Conservation (phyloP, 2,797 vertebrate species). For the Arrhamphus sclerolepis region DNA sequence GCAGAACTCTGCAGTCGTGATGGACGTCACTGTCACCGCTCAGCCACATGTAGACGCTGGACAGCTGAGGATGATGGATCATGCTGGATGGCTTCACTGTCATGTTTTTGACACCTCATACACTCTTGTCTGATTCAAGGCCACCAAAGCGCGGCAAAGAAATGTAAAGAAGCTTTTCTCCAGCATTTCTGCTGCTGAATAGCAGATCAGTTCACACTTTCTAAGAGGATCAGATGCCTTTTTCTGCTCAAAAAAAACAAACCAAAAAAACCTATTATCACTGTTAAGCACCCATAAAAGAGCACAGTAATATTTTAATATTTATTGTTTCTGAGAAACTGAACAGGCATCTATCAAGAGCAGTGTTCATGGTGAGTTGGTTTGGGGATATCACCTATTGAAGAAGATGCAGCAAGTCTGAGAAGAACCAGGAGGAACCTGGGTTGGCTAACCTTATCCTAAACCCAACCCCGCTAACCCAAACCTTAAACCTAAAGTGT, state of each 20-base stretch:
- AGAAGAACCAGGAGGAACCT: no score
- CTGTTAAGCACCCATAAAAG: conserved; percentile 24
- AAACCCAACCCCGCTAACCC: no score
- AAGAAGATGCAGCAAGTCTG: no score
- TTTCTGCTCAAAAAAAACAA: conserved; percentile 19
- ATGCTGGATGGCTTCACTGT: conserved; percentile 31
- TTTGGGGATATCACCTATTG: no score
- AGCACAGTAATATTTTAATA: conserved; percentile 13
- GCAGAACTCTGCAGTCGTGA: conserved; percentile 42
- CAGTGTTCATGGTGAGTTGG: background rate
- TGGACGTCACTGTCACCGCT: conserved; percentile 45
- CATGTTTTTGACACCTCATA: conserved; percentile 49
- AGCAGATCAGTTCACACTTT: conserved; percentile 12
- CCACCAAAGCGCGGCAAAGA: conserved; percentile 24
- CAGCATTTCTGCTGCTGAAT: conserved; percentile 21
- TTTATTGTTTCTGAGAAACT: background rate
- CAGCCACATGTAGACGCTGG: conserved; percentile 35
- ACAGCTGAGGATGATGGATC: conserved; percentile 62
- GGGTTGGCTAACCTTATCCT: no score
- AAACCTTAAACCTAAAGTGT: no score
- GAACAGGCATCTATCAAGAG: background rate
- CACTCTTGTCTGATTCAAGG: conserved; percentile 23
- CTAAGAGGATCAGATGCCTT: conserved; percentile 11
- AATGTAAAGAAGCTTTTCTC: conserved; percentile 4
- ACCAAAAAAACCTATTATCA: conserved; percentile 17